Conservation (phyloP, 2,888 invertebrate genomes). For the Drosophila ezoana region DNA sequence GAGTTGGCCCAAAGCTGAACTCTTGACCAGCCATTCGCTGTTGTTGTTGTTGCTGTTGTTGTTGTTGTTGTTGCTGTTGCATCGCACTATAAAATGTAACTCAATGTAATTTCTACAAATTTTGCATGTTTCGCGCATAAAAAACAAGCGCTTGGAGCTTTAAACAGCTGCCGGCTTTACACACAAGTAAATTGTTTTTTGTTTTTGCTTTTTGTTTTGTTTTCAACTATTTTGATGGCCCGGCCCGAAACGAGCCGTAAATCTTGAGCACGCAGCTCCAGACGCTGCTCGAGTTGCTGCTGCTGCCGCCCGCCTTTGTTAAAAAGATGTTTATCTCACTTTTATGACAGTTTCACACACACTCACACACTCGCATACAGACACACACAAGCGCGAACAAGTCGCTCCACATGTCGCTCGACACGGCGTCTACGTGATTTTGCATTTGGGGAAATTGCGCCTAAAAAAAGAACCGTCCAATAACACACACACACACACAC, state of each 20-base stretch:
- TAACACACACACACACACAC: not conserved
- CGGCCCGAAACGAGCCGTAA: slow-evolving; percentile 47
- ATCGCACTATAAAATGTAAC: slow-evolving; percentile 11
- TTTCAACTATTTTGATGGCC: slow-evolving; percentile 62
- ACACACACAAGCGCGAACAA: slow-evolving; percentile 1
- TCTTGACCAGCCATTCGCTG: slow-evolving; percentile 30
- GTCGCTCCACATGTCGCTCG: slow-evolving; percentile 33
- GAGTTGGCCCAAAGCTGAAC: slow-evolving; percentile 14
- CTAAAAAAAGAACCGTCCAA: slow-evolving; percentile 1
- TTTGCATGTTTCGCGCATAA: slow-evolving; percentile 47
- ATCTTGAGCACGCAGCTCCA: slow-evolving; percentile 52
- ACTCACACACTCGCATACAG: slow-evolving; percentile 1
- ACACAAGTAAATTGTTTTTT: slow-evolving; percentile 40
- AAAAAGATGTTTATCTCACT: slow-evolving; percentile 47
- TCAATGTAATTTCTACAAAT: slow-evolving; percentile 25
- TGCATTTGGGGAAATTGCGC: slow-evolving; percentile 42
- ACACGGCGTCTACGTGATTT: slow-evolving; percentile 45
- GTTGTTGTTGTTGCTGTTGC: not conserved
- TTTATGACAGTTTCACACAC: slow-evolving; percentile 43
- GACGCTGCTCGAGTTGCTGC: slow-evolving; percentile 31
- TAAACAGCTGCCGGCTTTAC: slow-evolving; percentile 22
- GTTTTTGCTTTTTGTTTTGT: slow-evolving; percentile 18
- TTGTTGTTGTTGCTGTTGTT: not conserved
- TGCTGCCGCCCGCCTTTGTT: slow-evolving; percentile 21
- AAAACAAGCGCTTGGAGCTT: slow-evolving; percentile 18